phyloP scores from a whole-genome alignment of 2,797 vertebrate species.

The Cryptoprocta ferox region DNA sequence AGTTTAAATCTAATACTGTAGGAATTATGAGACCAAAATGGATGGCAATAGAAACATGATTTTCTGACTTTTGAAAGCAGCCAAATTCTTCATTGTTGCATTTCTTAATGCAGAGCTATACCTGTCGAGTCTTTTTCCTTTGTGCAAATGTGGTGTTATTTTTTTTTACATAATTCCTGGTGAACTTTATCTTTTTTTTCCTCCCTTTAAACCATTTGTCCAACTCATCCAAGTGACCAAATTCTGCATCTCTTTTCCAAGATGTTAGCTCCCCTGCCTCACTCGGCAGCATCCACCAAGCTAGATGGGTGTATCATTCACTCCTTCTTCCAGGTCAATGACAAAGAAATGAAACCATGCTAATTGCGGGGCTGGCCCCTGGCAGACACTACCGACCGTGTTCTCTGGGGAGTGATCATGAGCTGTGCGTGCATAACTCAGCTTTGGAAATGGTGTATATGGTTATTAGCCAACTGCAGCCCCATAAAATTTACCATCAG shows the following conservation, averaged over 20 bases:
- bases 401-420: conserved; percentile 1
- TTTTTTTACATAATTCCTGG: neutral
- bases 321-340: neutral
- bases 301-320: neutral
- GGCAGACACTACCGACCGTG: neutral
- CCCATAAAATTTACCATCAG: neutral
- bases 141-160: neutral
- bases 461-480: neutral
- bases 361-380: conserved; percentile 31
- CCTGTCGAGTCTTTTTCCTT: conserved; percentile 33
- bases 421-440: neutral
- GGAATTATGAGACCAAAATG: neutral
- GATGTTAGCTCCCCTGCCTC: neutral
- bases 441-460: neutral
- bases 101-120: conserved; percentile 38
- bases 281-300: neutral
- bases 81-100: neutral
- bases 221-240: neutral
- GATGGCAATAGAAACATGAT: neutral
- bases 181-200: neutral
- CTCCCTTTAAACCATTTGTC: neutral
- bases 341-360: neutral
- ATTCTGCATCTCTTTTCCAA: neutral
- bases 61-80: conserved; percentile 12
- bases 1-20: neutral